These are phyloP conservation scores for Hycleus cichorii DNA, from an alignment of 1,140 invertebrate genomes.

Conservation along the genomic window DNA sequence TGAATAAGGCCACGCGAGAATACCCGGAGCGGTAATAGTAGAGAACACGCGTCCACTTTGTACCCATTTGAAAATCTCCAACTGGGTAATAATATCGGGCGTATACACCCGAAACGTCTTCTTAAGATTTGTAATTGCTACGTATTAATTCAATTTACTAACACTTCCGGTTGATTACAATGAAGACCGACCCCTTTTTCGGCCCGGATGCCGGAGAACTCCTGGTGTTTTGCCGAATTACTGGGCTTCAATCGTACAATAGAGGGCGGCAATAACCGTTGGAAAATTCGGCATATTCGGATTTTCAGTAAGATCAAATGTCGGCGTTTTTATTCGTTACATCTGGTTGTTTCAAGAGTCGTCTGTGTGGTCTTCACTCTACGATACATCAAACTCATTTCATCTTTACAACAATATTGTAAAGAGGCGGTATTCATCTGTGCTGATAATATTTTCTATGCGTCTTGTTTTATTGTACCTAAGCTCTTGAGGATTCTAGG, in stretches of 20 bases:
- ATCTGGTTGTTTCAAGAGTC: slow-evolving; percentile 1
- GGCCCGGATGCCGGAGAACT: slow-evolving; percentile 34
- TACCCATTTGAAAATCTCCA: slow-evolving; percentile 21
- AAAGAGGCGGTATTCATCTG: slow-evolving; percentile 2
- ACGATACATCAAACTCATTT: too few species aligned
- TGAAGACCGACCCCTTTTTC: slow-evolving; percentile 31
- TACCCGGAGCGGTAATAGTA: slow-evolving; percentile 34
- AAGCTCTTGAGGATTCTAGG: too few species aligned
- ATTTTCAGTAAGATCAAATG: background rate
- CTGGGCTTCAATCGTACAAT: slow-evolving; percentile 36
- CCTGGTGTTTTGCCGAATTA: slow-evolving; percentile 31
- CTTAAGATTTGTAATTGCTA: slow-evolving; percentile 41
- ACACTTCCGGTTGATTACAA: slow-evolving; percentile 36
- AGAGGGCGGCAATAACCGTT: too few species aligned
- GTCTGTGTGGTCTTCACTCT: slow-evolving; percentile 8
- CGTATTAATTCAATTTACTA: slow-evolving; percentile 42
- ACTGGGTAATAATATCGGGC: slow-evolving; percentile 22
- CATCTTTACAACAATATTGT: too few species aligned
- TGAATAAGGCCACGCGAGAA: slow-evolving; percentile 27
- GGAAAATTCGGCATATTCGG: too few species aligned
- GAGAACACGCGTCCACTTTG: slow-evolving; percentile 26
- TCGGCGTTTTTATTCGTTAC: slow-evolving; percentile 1
- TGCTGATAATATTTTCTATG: too few species aligned
- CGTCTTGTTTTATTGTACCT: too few species aligned
- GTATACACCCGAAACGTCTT: slow-evolving; percentile 21